Conservation (phyloP, 2,888 invertebrate species). For the Zelleria hepariella region DNA sequence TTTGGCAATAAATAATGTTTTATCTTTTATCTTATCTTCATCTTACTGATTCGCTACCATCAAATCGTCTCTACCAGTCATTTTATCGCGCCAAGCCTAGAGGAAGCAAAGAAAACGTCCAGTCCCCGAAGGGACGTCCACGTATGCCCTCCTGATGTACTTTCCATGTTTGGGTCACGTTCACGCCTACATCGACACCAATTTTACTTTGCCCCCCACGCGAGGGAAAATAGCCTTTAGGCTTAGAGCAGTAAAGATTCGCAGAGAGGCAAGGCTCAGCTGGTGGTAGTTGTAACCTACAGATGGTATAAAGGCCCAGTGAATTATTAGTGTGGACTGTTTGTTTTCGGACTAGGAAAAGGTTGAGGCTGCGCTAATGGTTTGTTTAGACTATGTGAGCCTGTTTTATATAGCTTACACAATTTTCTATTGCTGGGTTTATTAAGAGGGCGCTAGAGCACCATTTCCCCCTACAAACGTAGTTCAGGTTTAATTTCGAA, state of each 20-base stretch:
- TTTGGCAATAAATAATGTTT: too few species aligned
- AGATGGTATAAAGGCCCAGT: neutral
- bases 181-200: neutral
- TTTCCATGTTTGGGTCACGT: constrained; percentile 4
- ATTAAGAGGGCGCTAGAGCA: neutral
- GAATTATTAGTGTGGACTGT: constrained; percentile 1
- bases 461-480: too few species aligned
- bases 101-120: neutral
- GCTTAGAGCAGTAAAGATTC: neutral
- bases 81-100: neutral
- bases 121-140: neutral
- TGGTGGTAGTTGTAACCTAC: neutral
- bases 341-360: neutral
- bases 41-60: neutral
- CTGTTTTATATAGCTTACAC: too few species aligned
- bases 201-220: neutral
- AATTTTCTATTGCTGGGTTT: neutral
- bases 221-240: neutral
- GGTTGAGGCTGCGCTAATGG: neutral
- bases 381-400: neutral
- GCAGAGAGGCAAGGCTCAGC: neutral
- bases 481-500: too few species aligned
- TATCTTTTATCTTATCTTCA: neutral
- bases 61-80: neutral
- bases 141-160: constrained; percentile 4